Base-by-base conservation (phyloP, 1,140 invertebrate genomes). In the Drosophila triauraria region DNA sequence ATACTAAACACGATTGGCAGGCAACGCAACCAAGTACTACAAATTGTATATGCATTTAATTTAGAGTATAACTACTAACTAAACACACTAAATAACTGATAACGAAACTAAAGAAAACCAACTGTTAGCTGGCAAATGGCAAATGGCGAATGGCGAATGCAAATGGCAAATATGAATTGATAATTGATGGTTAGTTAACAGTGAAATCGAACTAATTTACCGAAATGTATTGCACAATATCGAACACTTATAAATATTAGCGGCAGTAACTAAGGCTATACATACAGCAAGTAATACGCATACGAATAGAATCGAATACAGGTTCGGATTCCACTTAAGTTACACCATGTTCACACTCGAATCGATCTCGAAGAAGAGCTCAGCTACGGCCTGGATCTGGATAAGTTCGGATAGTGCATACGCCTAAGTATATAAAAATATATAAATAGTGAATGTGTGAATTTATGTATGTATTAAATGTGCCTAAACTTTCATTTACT, bases 221-320 rank as follows among this genome's bases (percentile, higher is more conserved):
- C 75, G 80, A 91, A 91, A 91, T 91, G 76, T 87, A 91, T 91
- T 91, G 86, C 87, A 91, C 87, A 91, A 91, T 91, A 91, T 91
- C 74, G 86, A 88, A 91, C 79, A 91, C 87, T 71, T 82, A 86
- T 68, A 74, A 77, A 78, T 75, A 85, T 82, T 90, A 87, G 80
- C 58, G 68, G 76, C 72, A 82, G 51, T 59, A 77, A 76, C 67
- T 58, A 83, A 88, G 75, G 59, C 46, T 65, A 54, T 54, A 54
- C 53, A 54, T 54, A 59, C 35, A 56, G 44, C 53, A 61, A 51
- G 61, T 58, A 40, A 71, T 58, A 60, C 42, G 59, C 70, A 75
- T 78, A 44, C 75, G 64, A 76, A 59, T 64, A 60, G 63, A 79
- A 75, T 68, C 75, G 64, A 82, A 68, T 53, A 46, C 46, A 54